Evolutionary conservation across 1,140 invertebrate genomes (phyloP), one percentile per base, ranked within the genome.

Genomic region (Cephus cinctus): DNA sequence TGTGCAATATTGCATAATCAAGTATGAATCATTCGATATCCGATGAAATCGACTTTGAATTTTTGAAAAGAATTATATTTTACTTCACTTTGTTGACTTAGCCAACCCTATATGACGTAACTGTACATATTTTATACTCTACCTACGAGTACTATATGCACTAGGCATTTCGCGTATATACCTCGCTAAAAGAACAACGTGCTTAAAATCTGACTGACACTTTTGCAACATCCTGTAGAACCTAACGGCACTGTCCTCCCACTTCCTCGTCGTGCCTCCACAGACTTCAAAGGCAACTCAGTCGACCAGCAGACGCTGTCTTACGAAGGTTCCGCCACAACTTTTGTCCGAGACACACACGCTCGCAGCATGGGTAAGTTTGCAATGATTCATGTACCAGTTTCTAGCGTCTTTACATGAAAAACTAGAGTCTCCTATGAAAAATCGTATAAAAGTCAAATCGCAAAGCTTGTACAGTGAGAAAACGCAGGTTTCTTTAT

Each of bases 281-380:
- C 38, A 5, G 47, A 43, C 50, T 47, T 31, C 43, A 31, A 21
- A 32, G 45, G 27, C 34, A 30, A 23, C 36, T 62, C 54, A 63
- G 61, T 63, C 46, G 47, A 62, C 43, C 48, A 59, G 47, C 45
- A 50, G 56, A 63, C 61, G 50, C 39, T 42, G 56, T 43, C 50
- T 63, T 41, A 52, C 15, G 51, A n/a, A 57, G 42, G 59, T 54
- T 61, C 56, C 58, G 56, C 48, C 57, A 43, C 45, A 50, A 54
- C 14, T 50, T 50, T n/a, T 31, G 16, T 32, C 32, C 25, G n/a
- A 47, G 35, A 11, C 30, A 36, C 25, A 35, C 45, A 54, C 41
- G n/a, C 25, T n/a, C 25, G n/a, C 52, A 56, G 48, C 56, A 63
- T 63, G 60, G 56, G 60, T 63, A 47, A 63, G 60, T 63, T 32